phyloP scores from a whole-genome alignment of 2,797 vertebrate species.

The Leuciscus waleckii region DNA sequence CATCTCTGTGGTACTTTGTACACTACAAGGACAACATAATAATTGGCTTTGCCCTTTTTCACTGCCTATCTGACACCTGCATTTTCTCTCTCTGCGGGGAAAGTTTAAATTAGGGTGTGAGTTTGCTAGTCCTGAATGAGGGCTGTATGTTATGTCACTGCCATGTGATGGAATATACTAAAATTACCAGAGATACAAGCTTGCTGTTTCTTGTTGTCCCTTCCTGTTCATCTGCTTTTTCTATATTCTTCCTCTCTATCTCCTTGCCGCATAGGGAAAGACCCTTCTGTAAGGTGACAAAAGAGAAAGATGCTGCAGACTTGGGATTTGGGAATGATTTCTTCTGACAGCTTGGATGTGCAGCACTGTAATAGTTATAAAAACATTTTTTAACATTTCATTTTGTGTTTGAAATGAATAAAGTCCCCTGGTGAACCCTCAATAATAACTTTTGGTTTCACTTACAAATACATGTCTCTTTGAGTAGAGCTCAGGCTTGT shows the following conservation, averaged over 20 bases:
- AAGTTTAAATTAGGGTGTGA: slow-evolving; percentile 27
- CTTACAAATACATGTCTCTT: slow-evolving; percentile 18
- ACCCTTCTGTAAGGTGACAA: slow-evolving; percentile 21
- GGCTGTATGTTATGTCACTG: slow-evolving; percentile 13
- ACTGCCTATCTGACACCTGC: slow-evolving; percentile 29
- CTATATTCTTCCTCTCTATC: slow-evolving; percentile 7
- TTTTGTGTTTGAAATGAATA: slow-evolving; percentile 29
- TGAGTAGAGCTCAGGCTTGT: neutral
- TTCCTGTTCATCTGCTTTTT: slow-evolving; percentile 23
- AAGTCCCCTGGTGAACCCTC: slow-evolving; percentile 3
- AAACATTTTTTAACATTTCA: slow-evolving; percentile 16
- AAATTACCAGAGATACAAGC: slow-evolving; percentile 33
- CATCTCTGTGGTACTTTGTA: slow-evolving; percentile 63
- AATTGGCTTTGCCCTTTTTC: slow-evolving; percentile 34
- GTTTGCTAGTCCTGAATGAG: slow-evolving; percentile 17
- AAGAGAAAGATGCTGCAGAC: neutral
- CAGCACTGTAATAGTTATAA: neutral
- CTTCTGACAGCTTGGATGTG: slow-evolving; percentile 17
- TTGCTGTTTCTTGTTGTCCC: slow-evolving; percentile 8
- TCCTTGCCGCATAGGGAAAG: neutral
- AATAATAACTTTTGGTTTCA: slow-evolving; percentile 6
- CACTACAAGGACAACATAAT: slow-evolving; percentile 40
- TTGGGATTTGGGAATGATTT: neutral
- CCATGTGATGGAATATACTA: slow-evolving; percentile 9
- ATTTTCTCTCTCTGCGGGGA: slow-evolving; percentile 13